Conservation (phyloP, 2,888 invertebrate species). For the Andrena trimmerana region DNA sequence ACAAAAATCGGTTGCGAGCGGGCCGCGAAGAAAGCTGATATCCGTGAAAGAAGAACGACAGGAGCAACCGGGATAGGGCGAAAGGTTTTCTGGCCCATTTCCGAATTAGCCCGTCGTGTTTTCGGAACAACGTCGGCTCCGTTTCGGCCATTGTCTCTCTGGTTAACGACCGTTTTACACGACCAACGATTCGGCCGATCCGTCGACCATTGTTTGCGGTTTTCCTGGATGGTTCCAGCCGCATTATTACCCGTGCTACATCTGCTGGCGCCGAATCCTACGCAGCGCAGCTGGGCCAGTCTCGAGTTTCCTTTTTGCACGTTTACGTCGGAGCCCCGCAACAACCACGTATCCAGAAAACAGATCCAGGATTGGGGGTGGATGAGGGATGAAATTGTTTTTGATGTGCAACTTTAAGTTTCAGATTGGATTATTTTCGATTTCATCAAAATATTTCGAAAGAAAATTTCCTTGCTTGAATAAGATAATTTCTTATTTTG, state of each 20-base stretch:
- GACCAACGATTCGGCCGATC: constrained; percentile 37
- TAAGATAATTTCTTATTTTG: background rate
- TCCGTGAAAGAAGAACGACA: constrained; percentile 51
- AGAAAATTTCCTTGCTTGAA: no score
- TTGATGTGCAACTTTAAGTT: background rate
- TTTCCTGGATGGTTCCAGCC: constrained; percentile 43
- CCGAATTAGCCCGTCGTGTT: constrained; percentile 38
- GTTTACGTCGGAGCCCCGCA: constrained; percentile 22
- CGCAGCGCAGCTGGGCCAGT: constrained; percentile 40
- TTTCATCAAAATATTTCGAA: no score
- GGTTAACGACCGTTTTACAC: constrained; percentile 60
- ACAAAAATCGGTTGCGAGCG: constrained; percentile 35
- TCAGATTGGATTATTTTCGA: background rate
- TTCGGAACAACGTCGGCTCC: background rate
- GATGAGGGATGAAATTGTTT: constrained; percentile 26
- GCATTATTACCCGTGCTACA: constrained; percentile 55
- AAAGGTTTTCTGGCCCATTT: constrained; percentile 30
- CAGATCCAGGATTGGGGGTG: background rate
- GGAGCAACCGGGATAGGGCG: background rate
- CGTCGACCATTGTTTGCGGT: constrained; percentile 56
- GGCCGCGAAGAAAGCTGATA: constrained; percentile 62
- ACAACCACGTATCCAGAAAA: constrained; percentile 30
- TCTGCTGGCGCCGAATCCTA: constrained; percentile 45
- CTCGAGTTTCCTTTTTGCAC: constrained; percentile 59
- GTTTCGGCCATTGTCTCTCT: constrained; percentile 48